A percentile compares a stretch with the other conserved stretches of the same genome.
Conservation (phyloP, 2,797 vertebrate species). For the Gymnoscopelus microlampas region DNA sequence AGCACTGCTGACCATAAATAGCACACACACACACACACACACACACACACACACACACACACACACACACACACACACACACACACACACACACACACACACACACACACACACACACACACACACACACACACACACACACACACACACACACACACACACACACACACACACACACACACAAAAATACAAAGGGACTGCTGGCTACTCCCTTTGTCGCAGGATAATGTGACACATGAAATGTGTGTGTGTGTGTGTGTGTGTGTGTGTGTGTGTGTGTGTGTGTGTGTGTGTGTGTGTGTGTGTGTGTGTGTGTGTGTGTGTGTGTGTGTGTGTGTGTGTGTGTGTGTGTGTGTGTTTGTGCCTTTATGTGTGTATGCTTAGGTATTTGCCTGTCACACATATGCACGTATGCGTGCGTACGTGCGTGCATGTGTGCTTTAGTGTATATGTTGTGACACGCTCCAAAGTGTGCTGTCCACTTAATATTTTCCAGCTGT, state of each 20-base stretch:
- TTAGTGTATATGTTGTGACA: not conserved
- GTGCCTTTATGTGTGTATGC: not conserved
- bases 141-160: no score
- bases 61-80: no score
- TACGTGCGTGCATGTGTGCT: not conserved
- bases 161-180: no score
- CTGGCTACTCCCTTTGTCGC: not conserved
- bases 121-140: no score
- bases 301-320: not conserved
- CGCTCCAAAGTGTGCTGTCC: not conserved
- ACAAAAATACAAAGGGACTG: not conserved
- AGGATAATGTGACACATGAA: not conserved
- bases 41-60: no score
- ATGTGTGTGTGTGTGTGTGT: no score
- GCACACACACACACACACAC: not conserved
- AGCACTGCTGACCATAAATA: conserved; percentile 5
- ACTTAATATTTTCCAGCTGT: conserved; percentile 3
- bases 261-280: no score
- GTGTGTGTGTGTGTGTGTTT: no score
- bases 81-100: no score
- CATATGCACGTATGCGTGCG: conserved; percentile 6
- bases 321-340: no score
- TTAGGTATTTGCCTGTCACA: not conserved
- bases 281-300: no score
- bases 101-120: no score